phyloP scores from a whole-genome alignment of 2,113 vertebrate species.

The Macaca mulatta region DNA sequence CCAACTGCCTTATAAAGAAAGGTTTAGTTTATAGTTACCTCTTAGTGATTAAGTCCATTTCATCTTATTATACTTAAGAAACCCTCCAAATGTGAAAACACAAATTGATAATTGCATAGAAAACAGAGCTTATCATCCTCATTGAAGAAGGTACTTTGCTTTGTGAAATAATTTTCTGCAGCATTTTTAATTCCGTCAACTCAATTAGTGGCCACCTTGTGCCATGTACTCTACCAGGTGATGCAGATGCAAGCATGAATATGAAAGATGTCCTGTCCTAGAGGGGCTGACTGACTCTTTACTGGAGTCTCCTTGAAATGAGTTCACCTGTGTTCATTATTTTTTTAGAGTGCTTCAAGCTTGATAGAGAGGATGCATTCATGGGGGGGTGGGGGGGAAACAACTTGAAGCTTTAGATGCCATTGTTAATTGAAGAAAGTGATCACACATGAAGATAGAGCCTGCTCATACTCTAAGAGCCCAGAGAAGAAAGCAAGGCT shows the following conservation, averaged over 20 bases:
- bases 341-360: neutral
- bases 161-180: neutral
- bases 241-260: neutral
- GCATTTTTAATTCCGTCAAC: neutral
- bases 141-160: conserved; percentile 12
- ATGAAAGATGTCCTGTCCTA: neutral
- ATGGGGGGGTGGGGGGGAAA: no score
- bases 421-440: neutral
- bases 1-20: neutral
- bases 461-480: neutral
- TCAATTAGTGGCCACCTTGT: neutral
- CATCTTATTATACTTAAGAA: conserved; percentile 8
- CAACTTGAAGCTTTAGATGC: neutral
- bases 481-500: neutral
- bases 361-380: neutral
- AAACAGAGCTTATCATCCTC: neutral
- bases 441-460: neutral
- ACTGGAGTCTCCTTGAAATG: neutral
- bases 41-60: conserved; percentile 1
- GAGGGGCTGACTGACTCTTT: neutral
- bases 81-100: conserved; percentile 19
- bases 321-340: neutral
- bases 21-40: conserved; percentile 17
- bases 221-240: neutral
- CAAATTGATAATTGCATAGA: conserved; percentile 17